Evolutionary conservation across 1,140 invertebrate species (phyloP).

Genomic region (Papilio machaon): DNA sequence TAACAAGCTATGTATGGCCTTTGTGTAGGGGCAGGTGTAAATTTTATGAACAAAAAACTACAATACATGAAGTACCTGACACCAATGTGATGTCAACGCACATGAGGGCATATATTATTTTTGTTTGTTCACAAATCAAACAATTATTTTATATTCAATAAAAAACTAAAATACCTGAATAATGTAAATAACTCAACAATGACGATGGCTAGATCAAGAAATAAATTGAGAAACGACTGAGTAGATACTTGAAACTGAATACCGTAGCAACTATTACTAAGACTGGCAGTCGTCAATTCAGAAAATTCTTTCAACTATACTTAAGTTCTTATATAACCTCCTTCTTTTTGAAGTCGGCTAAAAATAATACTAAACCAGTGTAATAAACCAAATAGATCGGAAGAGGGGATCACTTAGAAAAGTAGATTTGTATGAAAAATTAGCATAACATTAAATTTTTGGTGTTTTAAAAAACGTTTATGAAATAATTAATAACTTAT

Average conservation of each 20-base stretch:
- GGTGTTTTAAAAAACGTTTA: no score
- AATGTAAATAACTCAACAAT: background rate
- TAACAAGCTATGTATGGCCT: constrained; percentile 1
- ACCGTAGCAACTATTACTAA: background rate
- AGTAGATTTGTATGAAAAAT: no score
- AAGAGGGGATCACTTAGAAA: no score
- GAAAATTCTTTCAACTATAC: no score
- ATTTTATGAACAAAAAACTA: background rate
- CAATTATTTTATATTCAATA: background rate
- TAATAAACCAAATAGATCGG: background rate
- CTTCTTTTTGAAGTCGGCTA: no score
- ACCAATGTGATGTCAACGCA: background rate
- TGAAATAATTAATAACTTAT: background rate
- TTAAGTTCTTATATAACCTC: no score
- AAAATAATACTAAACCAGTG: background rate
- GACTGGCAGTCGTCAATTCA: background rate
- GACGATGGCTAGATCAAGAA: background rate
- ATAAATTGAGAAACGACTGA: background rate
- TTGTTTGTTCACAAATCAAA: background rate
- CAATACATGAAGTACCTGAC: background rate
- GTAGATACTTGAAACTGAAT: background rate
- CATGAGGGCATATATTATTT: background rate
- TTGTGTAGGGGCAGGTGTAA: background rate
- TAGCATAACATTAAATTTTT: no score
- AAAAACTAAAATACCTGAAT: background rate